Evolutionary conservation across 2,888 invertebrate genomes (phyloP).

Genomic region (Thymelicus sylvestris): DNA sequence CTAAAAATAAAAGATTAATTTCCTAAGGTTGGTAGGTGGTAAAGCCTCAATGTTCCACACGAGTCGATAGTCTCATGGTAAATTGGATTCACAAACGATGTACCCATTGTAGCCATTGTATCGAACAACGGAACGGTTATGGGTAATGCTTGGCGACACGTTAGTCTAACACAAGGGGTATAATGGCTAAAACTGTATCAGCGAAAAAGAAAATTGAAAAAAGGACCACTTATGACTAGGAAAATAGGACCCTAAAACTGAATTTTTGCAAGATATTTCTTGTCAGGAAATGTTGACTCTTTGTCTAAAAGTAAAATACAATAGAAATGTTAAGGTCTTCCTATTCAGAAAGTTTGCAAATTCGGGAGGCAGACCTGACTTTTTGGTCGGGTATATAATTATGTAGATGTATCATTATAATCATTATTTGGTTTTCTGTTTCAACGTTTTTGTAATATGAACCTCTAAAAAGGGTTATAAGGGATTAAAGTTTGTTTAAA

Average conservation of each 20-base stretch:
- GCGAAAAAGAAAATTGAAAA: constrained; percentile 32
- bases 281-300: background rate
- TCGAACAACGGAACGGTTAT: constrained; percentile 29
- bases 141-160: constrained; percentile 32
- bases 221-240: background rate
- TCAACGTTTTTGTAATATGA: too few species aligned
- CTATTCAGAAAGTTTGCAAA: too few species aligned
- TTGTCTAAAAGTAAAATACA: too few species aligned
- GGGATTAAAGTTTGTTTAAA: too few species aligned
- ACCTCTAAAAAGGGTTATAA: too few species aligned
- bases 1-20: constrained; percentile 81
- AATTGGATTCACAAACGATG: constrained; percentile 48
- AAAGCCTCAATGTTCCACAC: constrained; percentile 57
- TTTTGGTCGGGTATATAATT: too few species aligned
- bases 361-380: too few species aligned
- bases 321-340: too few species aligned
- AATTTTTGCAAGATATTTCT: constrained; percentile 5
- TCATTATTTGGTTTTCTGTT: too few species aligned
- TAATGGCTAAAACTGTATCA: constrained; percentile 32
- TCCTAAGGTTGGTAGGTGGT: constrained; percentile 65
- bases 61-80: constrained; percentile 38
- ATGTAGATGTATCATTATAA: too few species aligned
- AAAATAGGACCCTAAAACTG: background rate
- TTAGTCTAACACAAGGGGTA: constrained; percentile 21
- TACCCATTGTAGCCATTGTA: constrained; percentile 19